Percentiles rank a stretch among this genome's conserved stretches.
These are phyloP conservation scores for Ictalurus punctatus DNA, from an alignment of 2,113 vertebrate genomes.

Conservation along the genomic window DNA sequence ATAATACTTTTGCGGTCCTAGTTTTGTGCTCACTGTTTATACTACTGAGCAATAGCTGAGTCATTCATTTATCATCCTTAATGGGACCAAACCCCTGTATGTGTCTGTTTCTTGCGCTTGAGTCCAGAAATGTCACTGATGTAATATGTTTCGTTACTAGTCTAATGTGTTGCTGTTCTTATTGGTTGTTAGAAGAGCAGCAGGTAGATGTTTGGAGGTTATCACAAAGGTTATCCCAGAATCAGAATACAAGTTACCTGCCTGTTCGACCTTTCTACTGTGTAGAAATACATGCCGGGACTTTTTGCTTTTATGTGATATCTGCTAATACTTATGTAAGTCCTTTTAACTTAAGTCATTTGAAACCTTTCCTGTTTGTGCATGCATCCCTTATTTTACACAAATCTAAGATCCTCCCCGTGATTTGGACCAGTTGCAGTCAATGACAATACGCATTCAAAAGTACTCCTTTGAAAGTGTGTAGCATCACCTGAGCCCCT, in stretches of 20 bases:
- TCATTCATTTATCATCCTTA: conserved; percentile 16
- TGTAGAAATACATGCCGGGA: neutral
- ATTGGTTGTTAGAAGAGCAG: neutral
- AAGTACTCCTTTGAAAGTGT: neutral
- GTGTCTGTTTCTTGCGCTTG: neutral
- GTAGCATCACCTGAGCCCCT: conserved; percentile 18
- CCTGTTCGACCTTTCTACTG: neutral
- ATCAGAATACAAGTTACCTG: neutral
- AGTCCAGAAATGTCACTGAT: neutral
- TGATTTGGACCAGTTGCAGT: too few relatives aligned
- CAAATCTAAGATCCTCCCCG: neutral
- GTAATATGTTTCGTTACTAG: neutral
- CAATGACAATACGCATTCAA: neutral
- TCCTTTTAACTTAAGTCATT: neutral
- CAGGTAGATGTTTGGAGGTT: neutral
- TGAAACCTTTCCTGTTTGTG: neutral
- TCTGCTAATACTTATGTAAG: neutral
- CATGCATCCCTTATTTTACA: neutral
- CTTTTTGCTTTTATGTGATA: neutral
- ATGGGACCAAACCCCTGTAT: neutral
- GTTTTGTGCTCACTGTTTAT: conserved; percentile 7
- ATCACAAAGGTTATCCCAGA: neutral
- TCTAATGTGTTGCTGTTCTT: neutral
- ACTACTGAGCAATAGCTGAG: conserved; percentile 15
- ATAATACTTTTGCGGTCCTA: conserved; percentile 22